Base-by-base conservation (phyloP, 2,797 vertebrate genomes). In the Bovichtus diacanthus region DNA sequence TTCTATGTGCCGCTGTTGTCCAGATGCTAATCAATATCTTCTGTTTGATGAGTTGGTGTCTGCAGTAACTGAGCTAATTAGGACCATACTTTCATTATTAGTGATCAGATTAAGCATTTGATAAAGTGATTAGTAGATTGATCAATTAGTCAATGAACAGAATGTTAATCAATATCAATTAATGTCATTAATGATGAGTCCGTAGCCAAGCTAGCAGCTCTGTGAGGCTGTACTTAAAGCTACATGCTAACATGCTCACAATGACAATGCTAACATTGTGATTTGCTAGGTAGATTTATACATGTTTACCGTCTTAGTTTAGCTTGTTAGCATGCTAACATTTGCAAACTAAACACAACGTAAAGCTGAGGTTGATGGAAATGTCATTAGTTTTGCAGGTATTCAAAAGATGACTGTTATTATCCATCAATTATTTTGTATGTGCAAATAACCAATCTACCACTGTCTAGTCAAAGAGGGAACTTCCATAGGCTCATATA, bases 71-170 rank as follows among this genome's bases (percentile, higher is more conserved):
- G 27, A 34, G 25, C 9, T 11, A 16, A 36, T 19, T 29, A 46
- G 27, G 16, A 21, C 29, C 27, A 36, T 18, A 53, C n/a, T 62
- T 59, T 58, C 13, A 61, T 44, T 71, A 63, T 47, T 46, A n/a
- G 4, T 36, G 6, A 36, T 11, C 9, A 41, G 25, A 34, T 10
- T 43, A 69, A 49, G 31, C 15, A 43, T 34, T 6, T 44, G 38
- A 41, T 39, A 18, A 19, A 31, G 19, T 7, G 34, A 54, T 27
- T 27, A 15, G 6, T 18, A 54, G n/a, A 29, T 39, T 6, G 46
- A 55, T 73, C 5, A 53, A 27, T 31, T 16, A 3, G 16, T 64
- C n/a, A 46, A 34, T 34, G 29, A 46, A 44, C 15, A 23, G 6
- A 69, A 47, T 25, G 58, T 56, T 21, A 29, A 39, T 27, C 18